Conservation (phyloP, 2,888 invertebrate genomes). For the Charanyca ferruginea region DNA sequence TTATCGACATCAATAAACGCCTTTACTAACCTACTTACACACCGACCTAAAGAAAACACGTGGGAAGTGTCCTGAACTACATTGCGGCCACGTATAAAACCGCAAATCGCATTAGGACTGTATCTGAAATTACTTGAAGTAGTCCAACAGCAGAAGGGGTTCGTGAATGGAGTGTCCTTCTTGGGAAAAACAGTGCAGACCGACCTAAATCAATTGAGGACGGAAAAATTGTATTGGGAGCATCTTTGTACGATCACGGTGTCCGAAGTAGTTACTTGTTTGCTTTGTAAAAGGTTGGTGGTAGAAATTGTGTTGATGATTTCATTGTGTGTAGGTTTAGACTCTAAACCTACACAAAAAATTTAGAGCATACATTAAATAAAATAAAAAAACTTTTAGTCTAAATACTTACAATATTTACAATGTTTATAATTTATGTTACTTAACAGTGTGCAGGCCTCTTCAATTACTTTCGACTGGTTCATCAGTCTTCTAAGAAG, state of each 20-base stretch:
- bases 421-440: too few species aligned
- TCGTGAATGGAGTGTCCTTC: conserved; percentile 53
- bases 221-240: conserved; percentile 45
- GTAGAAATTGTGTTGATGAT: not conserved
- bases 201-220: conserved; percentile 61
- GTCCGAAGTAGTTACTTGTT: conserved; percentile 18
- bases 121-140: conserved; percentile 49
- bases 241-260: conserved; percentile 35
- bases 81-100: conserved; percentile 3
- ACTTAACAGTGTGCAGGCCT: too few species aligned
- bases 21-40: conserved; percentile 32
- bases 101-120: conserved; percentile 54
- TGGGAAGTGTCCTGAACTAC: conserved; percentile 15
- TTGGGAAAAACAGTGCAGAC: conserved; percentile 48
- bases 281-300: not conserved
- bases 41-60: conserved; percentile 30
- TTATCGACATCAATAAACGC: conserved; percentile 29
- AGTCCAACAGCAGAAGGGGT: conserved; percentile 61
- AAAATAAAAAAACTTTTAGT: too few species aligned
- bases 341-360: too few species aligned
- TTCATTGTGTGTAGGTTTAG: not conserved
- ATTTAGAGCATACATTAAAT: too few species aligned
- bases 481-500: too few species aligned
- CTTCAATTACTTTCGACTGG: too few species aligned
- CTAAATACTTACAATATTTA: too few species aligned